Evolutionary conservation across 2,797 vertebrate species (phyloP).

Genomic region (Pagetopsis macropterus): DNA sequence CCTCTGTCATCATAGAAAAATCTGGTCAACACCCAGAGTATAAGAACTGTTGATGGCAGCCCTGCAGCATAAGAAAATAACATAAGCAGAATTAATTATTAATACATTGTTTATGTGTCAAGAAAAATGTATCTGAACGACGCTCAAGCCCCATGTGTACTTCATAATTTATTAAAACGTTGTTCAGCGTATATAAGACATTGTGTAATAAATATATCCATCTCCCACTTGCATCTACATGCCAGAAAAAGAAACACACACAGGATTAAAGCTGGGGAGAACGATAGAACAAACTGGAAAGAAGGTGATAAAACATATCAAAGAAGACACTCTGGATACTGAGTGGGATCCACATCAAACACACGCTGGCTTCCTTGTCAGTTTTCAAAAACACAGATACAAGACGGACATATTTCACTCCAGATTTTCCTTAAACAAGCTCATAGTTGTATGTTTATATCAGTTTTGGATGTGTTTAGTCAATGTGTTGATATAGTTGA

Average conservation of each 20-base stretch:
- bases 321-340: constrained; percentile 24
- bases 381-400: constrained; percentile 9
- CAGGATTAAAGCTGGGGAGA: constrained; percentile 30
- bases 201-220: constrained; percentile 16
- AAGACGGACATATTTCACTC: background rate
- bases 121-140: constrained; percentile 13
- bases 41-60: constrained; percentile 83
- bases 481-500: constrained; percentile 14
- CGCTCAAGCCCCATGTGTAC: background rate
- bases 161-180: constrained; percentile 27
- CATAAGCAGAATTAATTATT: constrained; percentile 32
- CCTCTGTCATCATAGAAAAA: constrained; percentile 86
- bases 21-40: constrained; percentile 87
- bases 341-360: constrained; percentile 9
- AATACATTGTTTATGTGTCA: constrained; percentile 16
- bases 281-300: constrained; percentile 16
- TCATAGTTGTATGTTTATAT: background rate
- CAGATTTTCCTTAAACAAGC: background rate
- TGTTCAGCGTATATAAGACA: background rate
- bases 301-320: constrained; percentile 40
- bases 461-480: background rate
- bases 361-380: background rate
- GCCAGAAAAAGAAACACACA: constrained; percentile 19
- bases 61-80: constrained; percentile 73
- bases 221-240: constrained; percentile 17